These are phyloP conservation scores for Mesocricetus auratus DNA, from an alignment of 2,113 vertebrate genomes.

Conservation along the genomic window DNA sequence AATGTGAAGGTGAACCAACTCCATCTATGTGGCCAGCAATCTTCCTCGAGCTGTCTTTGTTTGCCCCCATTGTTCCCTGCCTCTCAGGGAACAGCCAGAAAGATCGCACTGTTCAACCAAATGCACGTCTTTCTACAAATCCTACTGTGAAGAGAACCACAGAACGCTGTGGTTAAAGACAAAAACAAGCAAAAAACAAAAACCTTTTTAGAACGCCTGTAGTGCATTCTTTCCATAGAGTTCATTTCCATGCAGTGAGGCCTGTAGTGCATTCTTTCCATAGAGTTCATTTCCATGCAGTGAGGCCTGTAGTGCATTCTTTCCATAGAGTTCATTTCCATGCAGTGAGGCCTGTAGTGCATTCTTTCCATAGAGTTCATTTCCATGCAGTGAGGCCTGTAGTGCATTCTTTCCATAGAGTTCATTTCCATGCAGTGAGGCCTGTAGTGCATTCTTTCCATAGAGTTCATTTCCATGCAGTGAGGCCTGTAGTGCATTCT, in stretches of 20 bases:
- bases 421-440: too few species aligned
- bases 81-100: background rate
- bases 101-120: background rate
- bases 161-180: background rate
- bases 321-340: background rate
- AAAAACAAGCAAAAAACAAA: background rate
- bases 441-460: background rate
- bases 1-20: background rate
- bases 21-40: background rate
- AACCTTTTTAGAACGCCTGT: background rate
- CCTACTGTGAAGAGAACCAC: background rate
- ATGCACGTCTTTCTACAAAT: background rate
- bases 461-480: background rate
- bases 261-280: background rate
- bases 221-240: background rate
- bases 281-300: background rate
- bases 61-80: background rate
- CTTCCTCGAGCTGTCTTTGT: background rate
- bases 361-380: background rate
- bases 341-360: fast-evolving
- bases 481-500: background rate
- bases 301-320: background rate
- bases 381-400: too few species aligned
- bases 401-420: background rate
- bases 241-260: background rate